Evolutionary conservation across 2,888 invertebrate species (phyloP).

Genomic region (Pheosia gnoma): DNA sequence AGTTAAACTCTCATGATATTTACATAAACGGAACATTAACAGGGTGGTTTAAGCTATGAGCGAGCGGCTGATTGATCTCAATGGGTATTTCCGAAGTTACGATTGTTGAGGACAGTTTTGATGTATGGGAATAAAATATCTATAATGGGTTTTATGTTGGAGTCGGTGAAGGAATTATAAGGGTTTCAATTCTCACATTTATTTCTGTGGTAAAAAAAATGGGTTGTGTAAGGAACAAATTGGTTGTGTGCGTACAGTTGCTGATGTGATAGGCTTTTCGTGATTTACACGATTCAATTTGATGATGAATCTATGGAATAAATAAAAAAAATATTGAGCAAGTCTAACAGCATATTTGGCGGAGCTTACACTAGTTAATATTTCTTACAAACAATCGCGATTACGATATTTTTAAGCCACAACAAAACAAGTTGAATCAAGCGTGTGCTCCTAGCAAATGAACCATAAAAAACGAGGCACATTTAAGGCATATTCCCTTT

Average conservation of each 20-base stretch:
- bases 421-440: slow-evolving; percentile 39
- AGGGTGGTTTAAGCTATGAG: slow-evolving; percentile 52
- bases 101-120: not conserved
- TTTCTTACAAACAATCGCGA: slow-evolving; percentile 13
- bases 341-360: no score
- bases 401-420: slow-evolving; percentile 21
- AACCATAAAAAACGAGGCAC: slow-evolving; percentile 70
- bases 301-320: no score
- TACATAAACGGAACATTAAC: slow-evolving; percentile 81
- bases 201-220: not conserved
- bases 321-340: no score
- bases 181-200: not conserved
- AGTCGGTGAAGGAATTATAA: not conserved
- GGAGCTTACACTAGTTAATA: no score
- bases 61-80: slow-evolving; percentile 39
- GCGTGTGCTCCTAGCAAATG: slow-evolving; percentile 69
- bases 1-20: slow-evolving; percentile 82
- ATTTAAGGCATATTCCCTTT: slow-evolving; percentile 71
- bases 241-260: no score
- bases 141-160: not conserved
- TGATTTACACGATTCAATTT: no score
- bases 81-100: slow-evolving; percentile 8
- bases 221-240: no score
- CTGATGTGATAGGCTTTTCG: no score
- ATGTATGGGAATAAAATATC: not conserved